Evolutionary conservation across 2,888 invertebrate species (phyloP).

Genomic region (Eristalis pertinax): DNA sequence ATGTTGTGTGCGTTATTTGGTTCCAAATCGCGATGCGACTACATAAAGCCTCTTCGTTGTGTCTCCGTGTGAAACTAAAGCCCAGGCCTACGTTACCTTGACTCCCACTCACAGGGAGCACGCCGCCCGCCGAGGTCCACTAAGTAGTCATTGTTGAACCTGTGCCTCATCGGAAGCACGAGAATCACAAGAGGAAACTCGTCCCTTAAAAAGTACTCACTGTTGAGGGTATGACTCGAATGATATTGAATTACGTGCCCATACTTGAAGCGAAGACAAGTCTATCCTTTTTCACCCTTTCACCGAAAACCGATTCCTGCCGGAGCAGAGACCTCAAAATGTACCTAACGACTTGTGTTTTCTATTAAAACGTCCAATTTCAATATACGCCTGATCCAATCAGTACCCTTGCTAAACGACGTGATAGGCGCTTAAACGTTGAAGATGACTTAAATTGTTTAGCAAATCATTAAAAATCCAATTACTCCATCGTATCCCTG

Average conservation of each 20-base stretch:
- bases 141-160: too few relatives aligned
- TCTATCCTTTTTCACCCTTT: neutral
- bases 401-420: neutral
- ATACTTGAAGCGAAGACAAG: neutral
- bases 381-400: neutral
- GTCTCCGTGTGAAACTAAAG: too few relatives aligned
- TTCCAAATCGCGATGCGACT: too few relatives aligned
- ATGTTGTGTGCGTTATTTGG: too few relatives aligned
- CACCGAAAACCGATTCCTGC: neutral
- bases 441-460: neutral
- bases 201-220: too few relatives aligned
- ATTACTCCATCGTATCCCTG: conserved; percentile 4
- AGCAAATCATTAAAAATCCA: conserved; percentile 17
- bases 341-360: neutral
- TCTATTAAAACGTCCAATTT: neutral
- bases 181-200: too few relatives aligned
- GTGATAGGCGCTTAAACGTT: neutral
- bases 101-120: too few relatives aligned
- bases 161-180: too few relatives aligned
- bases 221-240: too few relatives aligned
- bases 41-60: too few relatives aligned
- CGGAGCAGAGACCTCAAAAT: neutral
- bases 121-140: too few relatives aligned
- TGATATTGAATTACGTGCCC: neutral
- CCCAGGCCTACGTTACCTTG: too few relatives aligned